Evolutionary conservation across 2,797 vertebrate species (phyloP), one percentile per base, ranked within the genome.

Genomic region (Cyprinodon diabolis): DNA sequence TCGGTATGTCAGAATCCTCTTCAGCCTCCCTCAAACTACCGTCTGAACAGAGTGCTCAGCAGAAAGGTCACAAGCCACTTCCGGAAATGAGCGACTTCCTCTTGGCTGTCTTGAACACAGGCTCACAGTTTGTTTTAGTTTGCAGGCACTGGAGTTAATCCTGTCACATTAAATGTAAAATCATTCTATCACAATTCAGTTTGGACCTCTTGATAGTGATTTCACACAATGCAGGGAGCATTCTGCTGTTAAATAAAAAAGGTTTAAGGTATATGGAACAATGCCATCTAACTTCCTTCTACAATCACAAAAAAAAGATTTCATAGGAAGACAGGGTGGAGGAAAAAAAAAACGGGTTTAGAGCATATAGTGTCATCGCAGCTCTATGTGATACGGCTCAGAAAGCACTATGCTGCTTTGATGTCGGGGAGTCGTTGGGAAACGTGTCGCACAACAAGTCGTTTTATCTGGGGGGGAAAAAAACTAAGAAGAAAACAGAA

Each of bases 61-160:
- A 90, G 7, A 94, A 94, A 95, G 93, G 94, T 95, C 94, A 94
- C 92, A 91, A 92, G 90, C 91, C 85, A 93, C 90, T 94, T 95
- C 93, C 91, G 92, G 89, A 95, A 93, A 93, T 87, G 85, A 79
- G 87, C 82, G 76, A 93, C 93, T 95, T 95, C 95, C 94, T 94
- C 87, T 92, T 86, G 81, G 83, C 78, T 67, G 83, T 65, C 82
- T 89, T 63, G 55, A 85, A 73, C 55, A 81, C 75, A 78, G 70
- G 58, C 77, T 78, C 0, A 48, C 62, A 80, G 79, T 80, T 81
- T 85, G 78, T 81, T 87, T 71, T 84, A 21, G 72, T 52, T 45
- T 77, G 58, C 71, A 74, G 30, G 4, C 6, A 19, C 43, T 58
- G 10, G 19, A 49, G 52, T 21, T 48, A 45, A 74, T 47, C 66